Evolutionary conservation across 2,113 vertebrate genomes (phyloP).

Genomic region (Conger conger): DNA sequence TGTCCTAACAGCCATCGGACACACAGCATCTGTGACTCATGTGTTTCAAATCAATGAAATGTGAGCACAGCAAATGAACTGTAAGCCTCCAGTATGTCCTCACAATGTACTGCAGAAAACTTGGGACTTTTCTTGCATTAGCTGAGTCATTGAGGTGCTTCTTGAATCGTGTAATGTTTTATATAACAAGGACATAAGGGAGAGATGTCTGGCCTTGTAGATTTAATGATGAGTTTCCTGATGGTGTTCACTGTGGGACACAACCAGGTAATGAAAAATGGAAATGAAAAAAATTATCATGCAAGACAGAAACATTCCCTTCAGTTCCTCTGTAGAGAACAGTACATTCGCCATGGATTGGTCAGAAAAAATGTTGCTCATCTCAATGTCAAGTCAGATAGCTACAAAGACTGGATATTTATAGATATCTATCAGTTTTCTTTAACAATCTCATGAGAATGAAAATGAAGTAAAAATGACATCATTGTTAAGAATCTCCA

Average conservation of each 20-base stretch:
- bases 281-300: neutral
- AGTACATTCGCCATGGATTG: neutral
- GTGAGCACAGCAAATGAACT: slow-evolving; percentile 7
- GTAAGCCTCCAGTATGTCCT: neutral
- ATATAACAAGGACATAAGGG: neutral
- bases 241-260: neutral
- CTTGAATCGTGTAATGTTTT: neutral
- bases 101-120: neutral
- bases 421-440: no score
- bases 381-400: neutral
- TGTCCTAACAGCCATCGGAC: neutral
- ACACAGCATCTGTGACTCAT: slow-evolving; percentile 18
- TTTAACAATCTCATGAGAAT: no score
- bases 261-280: neutral
- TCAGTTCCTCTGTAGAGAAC: neutral
- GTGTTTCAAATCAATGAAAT: slow-evolving; percentile 5
- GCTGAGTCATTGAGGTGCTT: neutral
- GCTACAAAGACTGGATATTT: neutral
- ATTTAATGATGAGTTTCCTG: neutral
- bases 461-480: no score
- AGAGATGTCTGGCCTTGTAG: neutral
- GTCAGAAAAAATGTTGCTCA: neutral
- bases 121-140: neutral
- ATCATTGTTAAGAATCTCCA: no score
- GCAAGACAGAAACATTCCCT: neutral